Evolutionary conservation across 2,888 invertebrate genomes (phyloP).

Genomic region (Drosophila atripex): DNA sequence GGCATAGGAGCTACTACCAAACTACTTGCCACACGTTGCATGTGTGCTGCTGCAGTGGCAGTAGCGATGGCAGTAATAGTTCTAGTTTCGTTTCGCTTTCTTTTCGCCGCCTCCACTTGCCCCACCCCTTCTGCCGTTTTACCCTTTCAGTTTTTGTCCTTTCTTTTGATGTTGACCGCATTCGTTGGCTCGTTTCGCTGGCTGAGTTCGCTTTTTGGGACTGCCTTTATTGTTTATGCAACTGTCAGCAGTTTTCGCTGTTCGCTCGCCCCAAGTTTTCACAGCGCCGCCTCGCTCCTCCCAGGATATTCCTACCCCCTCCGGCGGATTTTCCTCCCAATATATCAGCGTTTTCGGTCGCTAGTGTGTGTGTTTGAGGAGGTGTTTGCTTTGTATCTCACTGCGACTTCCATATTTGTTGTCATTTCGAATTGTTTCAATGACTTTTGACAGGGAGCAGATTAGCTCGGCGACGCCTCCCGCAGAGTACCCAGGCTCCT

Average conservation of each 20-base stretch:
- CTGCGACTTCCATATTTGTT: conserved; percentile 69
- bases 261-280: conserved; percentile 43
- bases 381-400: conserved; percentile 51
- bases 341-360: conserved; percentile 1
- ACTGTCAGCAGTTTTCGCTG: conserved; percentile 74
- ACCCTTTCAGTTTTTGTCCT: conserved; percentile 28
- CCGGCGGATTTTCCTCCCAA: conserved; percentile 4
- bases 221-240: conserved; percentile 72
- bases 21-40: conserved; percentile 18
- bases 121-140: conserved; percentile 15
- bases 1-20: conserved; percentile 6
- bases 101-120: conserved; percentile 15
- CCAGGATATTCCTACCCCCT: neutral
- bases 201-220: conserved; percentile 35
- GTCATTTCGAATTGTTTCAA: conserved; percentile 75
- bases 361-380: conserved; percentile 24
- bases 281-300: conserved; percentile 54
- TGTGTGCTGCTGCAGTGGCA: conserved; percentile 30
- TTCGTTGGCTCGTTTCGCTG: conserved; percentile 51
- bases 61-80: conserved; percentile 56
- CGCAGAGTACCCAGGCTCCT: conserved; percentile 9
- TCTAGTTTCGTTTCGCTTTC: conserved; percentile 55
- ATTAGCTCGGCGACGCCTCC: conserved; percentile 70
- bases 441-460: conserved; percentile 73
- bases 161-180: conserved; percentile 75